Base-by-base conservation (phyloP, 2,113 vertebrate species). In the Caretta caretta region DNA sequence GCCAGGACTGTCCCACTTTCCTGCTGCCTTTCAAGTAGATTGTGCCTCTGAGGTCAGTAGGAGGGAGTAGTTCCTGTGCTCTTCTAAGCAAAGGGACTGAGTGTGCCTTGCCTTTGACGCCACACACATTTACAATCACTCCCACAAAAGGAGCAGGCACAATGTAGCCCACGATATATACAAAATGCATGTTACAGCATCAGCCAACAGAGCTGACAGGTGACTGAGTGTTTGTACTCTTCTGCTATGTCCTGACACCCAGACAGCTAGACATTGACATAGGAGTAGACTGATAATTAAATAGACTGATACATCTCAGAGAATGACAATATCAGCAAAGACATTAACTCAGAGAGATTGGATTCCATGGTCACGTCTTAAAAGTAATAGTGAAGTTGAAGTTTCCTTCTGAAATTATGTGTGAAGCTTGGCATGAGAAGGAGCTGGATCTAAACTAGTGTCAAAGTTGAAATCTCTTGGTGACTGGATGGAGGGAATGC, bases 241-340 rank as follows among this genome's bases (percentile, higher is more conserved):
- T 92, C 48, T 88, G 22, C 65, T 72, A 65, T n/a, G 51, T 83
- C 69, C 80, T 88, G 76, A 79, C 48, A 56, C 48, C n/a, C 48
- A 88, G 76, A 88, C 54, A 54, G 14, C 48, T 48, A 50, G 90
- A 84, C 53, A 79, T 80, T 53, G 86, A 79, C 49, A 78, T 75
- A 88, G 38, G 69, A 65, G 86, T 53, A 88, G 86, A 88, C 91
- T 84, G 86, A 86, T 92, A 92, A 92, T 92, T 88, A 92, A 88
- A 92, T 62, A 87, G 91, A 92, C 69, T 53, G 72, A 88, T 92
- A 83, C 53, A 53, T 75, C 91, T 88, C 75, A 79, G 54, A 92
- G 56, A 92, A 88, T 65, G 76, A 83, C 56, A 42, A 35, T 65
- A 84, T 84, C 54, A 78, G 69, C 80, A 38, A 83, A 92, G 80